Evolutionary conservation across 1,140 invertebrate genomes (phyloP).

Genomic region (Ceratosolen solmsi): DNA sequence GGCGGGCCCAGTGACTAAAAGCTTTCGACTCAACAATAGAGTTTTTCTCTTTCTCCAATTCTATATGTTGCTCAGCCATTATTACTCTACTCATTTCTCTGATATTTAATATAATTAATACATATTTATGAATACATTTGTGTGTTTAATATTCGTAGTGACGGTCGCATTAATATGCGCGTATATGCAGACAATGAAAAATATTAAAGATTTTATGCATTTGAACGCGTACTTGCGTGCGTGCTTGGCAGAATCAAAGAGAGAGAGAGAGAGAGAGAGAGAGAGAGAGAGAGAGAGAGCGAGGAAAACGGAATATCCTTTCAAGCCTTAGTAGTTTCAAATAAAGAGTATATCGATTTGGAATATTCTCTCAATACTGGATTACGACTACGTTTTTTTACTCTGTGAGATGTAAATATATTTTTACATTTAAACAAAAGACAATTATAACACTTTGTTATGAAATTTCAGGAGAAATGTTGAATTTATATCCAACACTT

Average conservation of each 20-base stretch:
- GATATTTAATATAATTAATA: background rate
- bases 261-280: background rate
- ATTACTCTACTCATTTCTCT: background rate
- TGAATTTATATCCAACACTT: no score
- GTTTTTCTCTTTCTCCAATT: background rate
- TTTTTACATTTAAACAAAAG: no score
- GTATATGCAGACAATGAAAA: background rate
- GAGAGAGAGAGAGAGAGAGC: background rate
- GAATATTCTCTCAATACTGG: background rate
- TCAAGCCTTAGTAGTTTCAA: background rate
- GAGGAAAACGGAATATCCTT: background rate
- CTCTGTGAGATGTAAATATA: no score
- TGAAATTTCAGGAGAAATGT: no score
- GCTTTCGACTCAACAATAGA: background rate
- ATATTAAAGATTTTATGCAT: background rate
- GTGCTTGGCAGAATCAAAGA: background rate
- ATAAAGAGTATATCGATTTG: no score
- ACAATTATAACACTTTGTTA: no score
- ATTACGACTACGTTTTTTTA: background rate
- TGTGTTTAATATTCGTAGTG: slow-evolving; percentile 3
- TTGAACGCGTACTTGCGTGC: background rate
- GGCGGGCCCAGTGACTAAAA: background rate
- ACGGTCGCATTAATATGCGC: background rate
- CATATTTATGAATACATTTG: background rate
- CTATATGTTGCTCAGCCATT: background rate